Conservation (phyloP, 2,113 vertebrate species). For the Lathamus discolor region DNA sequence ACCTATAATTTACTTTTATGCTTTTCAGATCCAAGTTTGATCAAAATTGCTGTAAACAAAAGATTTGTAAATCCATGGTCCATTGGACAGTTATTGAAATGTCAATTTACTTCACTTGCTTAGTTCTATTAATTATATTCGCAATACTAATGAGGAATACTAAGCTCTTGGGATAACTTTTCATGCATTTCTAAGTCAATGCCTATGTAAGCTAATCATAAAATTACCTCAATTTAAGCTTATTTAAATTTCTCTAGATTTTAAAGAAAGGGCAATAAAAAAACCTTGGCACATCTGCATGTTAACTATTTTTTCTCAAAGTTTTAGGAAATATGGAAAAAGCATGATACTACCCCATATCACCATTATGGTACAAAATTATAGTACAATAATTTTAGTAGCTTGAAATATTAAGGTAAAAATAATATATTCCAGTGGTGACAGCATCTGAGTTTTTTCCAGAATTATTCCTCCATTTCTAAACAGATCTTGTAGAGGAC, state of each 20-base stretch:
- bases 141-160: background rate
- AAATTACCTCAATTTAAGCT: background rate
- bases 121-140: slow-evolving; percentile 22
- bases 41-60: slow-evolving; percentile 62
- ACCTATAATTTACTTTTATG: slow-evolving; percentile 47
- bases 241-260: background rate
- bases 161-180: background rate
- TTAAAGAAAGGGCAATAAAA: background rate
- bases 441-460: background rate
- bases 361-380: background rate
- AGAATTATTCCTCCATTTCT: background rate
- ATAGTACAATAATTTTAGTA: background rate
- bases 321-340: background rate
- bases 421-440: background rate
- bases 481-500: background rate
- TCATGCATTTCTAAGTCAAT: background rate
- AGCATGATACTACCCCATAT: background rate
- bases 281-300: background rate
- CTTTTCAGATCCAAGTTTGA: slow-evolving; percentile 59
- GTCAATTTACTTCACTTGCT: slow-evolving; percentile 38
- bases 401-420: background rate
- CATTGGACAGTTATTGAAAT: slow-evolving; percentile 61
- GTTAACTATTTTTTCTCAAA: background rate
- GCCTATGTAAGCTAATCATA: background rate
- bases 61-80: slow-evolving; percentile 51